Base-by-base conservation (phyloP, 2,797 vertebrate species). In the Fringilla coelebs region DNA sequence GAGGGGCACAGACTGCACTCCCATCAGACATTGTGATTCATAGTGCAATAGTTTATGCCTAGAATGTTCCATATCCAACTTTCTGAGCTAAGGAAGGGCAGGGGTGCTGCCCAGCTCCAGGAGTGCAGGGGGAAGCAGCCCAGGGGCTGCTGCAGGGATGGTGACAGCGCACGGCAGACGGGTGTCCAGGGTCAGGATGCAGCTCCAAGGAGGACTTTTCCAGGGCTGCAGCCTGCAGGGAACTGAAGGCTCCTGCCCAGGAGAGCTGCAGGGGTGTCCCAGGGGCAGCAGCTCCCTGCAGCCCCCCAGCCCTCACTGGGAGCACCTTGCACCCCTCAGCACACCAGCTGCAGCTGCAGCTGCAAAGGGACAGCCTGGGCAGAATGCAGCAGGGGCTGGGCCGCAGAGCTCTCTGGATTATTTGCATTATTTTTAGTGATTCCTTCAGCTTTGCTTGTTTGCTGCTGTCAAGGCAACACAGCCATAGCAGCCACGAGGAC, bases 401-500 rank as follows among this genome's bases (percentile, higher is more conserved):
- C 48, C 67, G 6, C 40, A 63, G 83, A 84, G 66, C 26, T 81
- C 54, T 68, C 73, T 14, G 3, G 4, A 17, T 49, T 55, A 46
- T 89, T 34, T 46, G 62, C 72, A 28, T 77, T 45, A 43, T 79
- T 83, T 60, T 85, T 15, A 83, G 65, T 21, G 68, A 88, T 36
- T 68, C 78, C 38, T 61, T 52, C 78, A 67, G 45, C 31, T 85
- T 60, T 25, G 51, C 89, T 77, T 82, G 24, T 74, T 74, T 82
- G 91, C 87, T 88, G 78, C 87, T 91, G 79, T 80, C 85, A 88
- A 80, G 90, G 78, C 80, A 85, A 88, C 84, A 5, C 21, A 46
- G 7, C 28, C 1, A 3, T 13, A 25, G 75, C 48, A 20, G 95
- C 54, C n/a, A 40, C 29, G 14, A 31, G 81, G 81, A 57, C 4